A percentile compares a stretch with the other conserved stretches of the same genome.
Conservation (phyloP, 2,113 vertebrate species). For the Ptyas mucosa region DNA sequence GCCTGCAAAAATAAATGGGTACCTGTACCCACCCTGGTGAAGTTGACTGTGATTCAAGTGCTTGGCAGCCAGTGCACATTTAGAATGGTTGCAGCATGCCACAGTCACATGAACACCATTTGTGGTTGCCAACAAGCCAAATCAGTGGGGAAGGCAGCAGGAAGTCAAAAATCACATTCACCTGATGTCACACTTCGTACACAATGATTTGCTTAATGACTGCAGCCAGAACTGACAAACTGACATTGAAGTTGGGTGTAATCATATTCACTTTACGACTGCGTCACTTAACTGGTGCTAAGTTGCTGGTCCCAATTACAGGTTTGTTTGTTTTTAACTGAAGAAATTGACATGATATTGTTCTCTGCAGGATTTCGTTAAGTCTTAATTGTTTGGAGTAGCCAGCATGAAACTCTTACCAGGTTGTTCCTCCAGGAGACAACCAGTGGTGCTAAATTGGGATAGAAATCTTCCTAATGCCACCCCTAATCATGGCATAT, state of each 20-base stretch:
- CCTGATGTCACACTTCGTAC: background rate
- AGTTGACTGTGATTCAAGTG: background rate
- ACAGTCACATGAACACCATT: background rate
- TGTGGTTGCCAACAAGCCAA: background rate
- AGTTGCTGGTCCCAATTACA: background rate
- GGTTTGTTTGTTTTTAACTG: background rate
- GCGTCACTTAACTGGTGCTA: background rate
- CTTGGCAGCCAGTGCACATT: background rate
- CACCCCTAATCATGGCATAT: background rate
- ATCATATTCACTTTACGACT: background rate
- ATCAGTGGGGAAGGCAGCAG: background rate
- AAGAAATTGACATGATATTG: background rate
- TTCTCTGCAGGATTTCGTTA: background rate
- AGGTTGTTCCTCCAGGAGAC: background rate
- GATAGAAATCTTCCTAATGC: background rate
- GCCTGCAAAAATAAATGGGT: no score
- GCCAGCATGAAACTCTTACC: background rate
- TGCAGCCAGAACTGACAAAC: background rate
- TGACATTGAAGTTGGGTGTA: background rate
- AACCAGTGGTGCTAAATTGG: background rate
- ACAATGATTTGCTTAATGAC: background rate
- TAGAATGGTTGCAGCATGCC: background rate
- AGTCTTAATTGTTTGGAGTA: background rate
- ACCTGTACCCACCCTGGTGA: no score
- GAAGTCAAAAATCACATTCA: background rate